A percentile compares a stretch with the other conserved stretches of the same genome.
phyloP scores from a whole-genome alignment of 2,797 vertebrate genomes.

The Vultur gryphus region DNA sequence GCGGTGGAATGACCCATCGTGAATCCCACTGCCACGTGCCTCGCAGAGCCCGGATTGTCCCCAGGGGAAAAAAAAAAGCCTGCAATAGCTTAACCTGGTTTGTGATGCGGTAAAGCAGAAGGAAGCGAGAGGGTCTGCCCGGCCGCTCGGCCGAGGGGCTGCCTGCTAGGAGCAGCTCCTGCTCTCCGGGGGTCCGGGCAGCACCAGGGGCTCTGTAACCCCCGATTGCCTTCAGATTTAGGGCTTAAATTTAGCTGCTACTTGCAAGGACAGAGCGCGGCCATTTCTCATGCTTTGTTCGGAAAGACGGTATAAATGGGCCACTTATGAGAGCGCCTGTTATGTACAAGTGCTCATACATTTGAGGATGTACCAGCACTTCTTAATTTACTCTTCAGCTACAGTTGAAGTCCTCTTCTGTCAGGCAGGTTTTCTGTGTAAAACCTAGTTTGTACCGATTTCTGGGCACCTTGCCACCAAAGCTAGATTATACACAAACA shows the following conservation, averaged over 20 bases:
- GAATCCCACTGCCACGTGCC: background rate
- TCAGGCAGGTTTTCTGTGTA: background rate
- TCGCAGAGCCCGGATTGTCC: background rate
- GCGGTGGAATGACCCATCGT: background rate
- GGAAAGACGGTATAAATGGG: background rate
- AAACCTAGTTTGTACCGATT: background rate
- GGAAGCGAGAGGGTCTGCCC: background rate
- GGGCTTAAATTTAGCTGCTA: background rate
- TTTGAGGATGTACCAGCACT: background rate
- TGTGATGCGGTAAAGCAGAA: background rate
- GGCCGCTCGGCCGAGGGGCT: rapidly evolving
- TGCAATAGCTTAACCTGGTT: background rate
- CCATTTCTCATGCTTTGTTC: background rate
- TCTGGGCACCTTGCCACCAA: background rate
- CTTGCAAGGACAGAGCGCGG: background rate
- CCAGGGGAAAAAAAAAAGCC: background rate
- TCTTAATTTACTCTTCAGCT: background rate
- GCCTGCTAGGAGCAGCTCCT: background rate
- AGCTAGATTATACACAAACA: background rate
- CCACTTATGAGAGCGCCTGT: background rate
- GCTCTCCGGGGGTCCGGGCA: background rate
- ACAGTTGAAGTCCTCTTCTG: background rate
- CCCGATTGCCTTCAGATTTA: rapidly evolving
- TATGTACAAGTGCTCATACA: background rate
- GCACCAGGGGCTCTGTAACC: background rate